Evolutionary conservation across 1,140 invertebrate genomes (phyloP).

Genomic region (Cydia strobilella): DNA sequence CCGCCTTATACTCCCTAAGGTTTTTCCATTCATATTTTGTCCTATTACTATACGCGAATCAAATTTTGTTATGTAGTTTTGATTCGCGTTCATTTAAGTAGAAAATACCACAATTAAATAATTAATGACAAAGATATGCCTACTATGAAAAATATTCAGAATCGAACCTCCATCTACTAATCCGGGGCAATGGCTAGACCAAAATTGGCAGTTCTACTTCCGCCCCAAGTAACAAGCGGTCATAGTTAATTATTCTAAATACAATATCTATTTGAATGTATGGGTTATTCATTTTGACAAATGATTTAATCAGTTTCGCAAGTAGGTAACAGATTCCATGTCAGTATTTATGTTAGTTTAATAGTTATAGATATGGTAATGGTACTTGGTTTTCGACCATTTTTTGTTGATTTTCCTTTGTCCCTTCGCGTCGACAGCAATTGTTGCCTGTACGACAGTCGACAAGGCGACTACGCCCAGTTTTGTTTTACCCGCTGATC

Average conservation of each 20-base stretch:
- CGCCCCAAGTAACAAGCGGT: no score
- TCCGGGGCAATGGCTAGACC: no score
- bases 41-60: background rate
- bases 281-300: background rate
- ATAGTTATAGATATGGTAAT: slow-evolving; percentile 8
- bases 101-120: background rate
- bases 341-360: slow-evolving; percentile 24
- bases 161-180: background rate
- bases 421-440: background rate
- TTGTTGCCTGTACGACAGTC: no score
- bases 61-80: background rate
- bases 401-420: background rate
- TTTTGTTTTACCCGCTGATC: no score
- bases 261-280: background rate
- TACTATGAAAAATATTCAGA: background rate
- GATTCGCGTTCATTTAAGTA: background rate
- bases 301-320: background rate
- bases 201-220: no score
- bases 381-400: background rate
- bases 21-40: background rate
- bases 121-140: background rate
- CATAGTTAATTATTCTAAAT: background rate
- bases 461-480: no score
- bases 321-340: background rate
- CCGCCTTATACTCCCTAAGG: slow-evolving; percentile 79